phyloP scores from a whole-genome alignment of 2,888 invertebrate species.

The Leptinotarsa haldemani region DNA sequence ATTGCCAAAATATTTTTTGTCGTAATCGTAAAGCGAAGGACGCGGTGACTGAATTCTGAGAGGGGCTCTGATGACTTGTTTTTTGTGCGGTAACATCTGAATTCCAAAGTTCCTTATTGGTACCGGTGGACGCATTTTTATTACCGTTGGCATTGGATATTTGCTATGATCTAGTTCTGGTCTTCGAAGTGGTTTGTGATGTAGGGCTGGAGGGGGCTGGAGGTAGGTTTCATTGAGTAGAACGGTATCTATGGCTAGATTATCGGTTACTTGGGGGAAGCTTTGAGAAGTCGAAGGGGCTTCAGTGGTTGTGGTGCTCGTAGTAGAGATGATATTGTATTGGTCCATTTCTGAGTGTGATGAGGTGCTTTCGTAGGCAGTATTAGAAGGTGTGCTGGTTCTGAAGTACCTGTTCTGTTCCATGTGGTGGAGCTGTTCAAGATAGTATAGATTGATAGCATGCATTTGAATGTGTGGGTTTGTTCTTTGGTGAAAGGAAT shows the following conservation, averaged over 20 bases:
- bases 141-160: conserved; percentile 14
- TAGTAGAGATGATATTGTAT: conserved; percentile 48
- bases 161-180: background rate
- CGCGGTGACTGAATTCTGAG: background rate
- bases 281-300: conserved; percentile 46
- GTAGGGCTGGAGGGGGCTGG: conserved; percentile 29
- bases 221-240: conserved; percentile 38
- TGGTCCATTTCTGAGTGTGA: conserved; percentile 3
- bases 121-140: conserved; percentile 7
- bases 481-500: conserved; percentile 37
- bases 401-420: conserved; percentile 45
- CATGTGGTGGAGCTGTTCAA: conserved; percentile 34
- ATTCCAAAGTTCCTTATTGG: conserved; percentile 34
- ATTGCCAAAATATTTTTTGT: conserved; percentile 11
- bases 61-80: conserved; percentile 23
- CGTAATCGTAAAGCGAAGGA: conserved; percentile 21
- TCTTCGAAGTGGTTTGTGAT: background rate
- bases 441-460: conserved; percentile 38
- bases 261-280: conserved; percentile 30
- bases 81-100: conserved; percentile 32
- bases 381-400: conserved; percentile 47
- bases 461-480: conserved; percentile 35
- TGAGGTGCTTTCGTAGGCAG: conserved; percentile 45
- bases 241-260: conserved; percentile 36
- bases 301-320: conserved; percentile 39